These are phyloP conservation scores for Plebejus argus DNA, from an alignment of 2,888 invertebrate species.

Conservation along the genomic window DNA sequence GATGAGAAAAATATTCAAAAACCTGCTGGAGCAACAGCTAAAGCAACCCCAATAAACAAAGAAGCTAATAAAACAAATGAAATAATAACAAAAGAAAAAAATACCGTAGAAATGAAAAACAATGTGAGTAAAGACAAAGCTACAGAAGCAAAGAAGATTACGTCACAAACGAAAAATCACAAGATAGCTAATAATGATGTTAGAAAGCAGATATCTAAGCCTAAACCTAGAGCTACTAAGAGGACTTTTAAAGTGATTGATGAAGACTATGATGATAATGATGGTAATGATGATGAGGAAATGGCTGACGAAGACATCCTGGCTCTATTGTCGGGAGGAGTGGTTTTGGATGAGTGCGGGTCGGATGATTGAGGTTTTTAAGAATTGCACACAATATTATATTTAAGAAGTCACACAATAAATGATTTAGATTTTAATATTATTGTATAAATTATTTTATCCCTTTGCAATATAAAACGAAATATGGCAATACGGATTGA, in stretches of 20 bases:
- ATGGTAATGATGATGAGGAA: conserved; percentile 53
- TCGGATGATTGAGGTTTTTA: conserved; percentile 51
- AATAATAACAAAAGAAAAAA: conserved; percentile 28
- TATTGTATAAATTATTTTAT: not conserved
- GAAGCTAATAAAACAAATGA: conserved; percentile 5
- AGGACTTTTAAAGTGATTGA: conserved; percentile 26
- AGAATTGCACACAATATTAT: not conserved
- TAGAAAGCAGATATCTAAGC: not conserved
- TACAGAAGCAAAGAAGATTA: conserved; percentile 24
- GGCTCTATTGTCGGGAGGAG: conserved; percentile 63
- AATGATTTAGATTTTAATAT: not conserved
- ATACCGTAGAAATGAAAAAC: conserved; percentile 26
- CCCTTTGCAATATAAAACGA: not conserved
- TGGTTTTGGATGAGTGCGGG: conserved; percentile 67
- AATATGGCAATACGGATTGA: not conserved
- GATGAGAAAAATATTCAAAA: not conserved
- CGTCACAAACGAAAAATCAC: not conserved
- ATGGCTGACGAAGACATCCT: conserved; percentile 64
- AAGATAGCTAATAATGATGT: conserved; percentile 2
- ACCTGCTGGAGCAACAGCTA: not conserved
- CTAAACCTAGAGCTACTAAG: conserved; percentile 9
- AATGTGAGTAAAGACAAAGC: not conserved
- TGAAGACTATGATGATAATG: conserved; percentile 33
- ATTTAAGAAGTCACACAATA: not conserved
- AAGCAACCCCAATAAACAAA: not conserved